A percentile compares a stretch with the other conserved stretches of the same genome.
These are phyloP conservation scores for Aromia moschata DNA, from an alignment of 2,888 invertebrate genomes.

Conservation along the genomic window DNA sequence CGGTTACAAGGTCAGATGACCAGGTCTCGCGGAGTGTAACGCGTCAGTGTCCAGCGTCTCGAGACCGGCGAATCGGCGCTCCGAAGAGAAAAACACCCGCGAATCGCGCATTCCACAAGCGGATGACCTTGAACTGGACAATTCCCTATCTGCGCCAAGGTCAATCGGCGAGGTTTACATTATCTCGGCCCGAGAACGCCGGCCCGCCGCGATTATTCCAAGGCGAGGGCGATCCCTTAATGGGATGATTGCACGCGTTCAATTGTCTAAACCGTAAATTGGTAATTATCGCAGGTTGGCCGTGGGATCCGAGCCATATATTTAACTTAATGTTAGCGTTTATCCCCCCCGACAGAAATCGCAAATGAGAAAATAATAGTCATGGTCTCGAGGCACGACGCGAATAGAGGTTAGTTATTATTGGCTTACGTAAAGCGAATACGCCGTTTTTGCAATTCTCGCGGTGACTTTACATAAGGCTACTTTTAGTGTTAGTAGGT, in stretches of 20 bases:
- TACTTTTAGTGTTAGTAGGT: too few species aligned
- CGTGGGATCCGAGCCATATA: background rate
- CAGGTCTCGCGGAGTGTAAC: background rate
- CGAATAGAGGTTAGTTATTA: too few species aligned
- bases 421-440: too few species aligned
- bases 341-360: background rate
- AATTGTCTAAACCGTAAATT: conserved; percentile 10
- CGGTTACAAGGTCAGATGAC: conserved; percentile 23
- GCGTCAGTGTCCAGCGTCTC: conserved; percentile 1
- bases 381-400: background rate
- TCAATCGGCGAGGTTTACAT: conserved; percentile 32
- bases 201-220: conserved; percentile 7
- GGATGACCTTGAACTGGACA: conserved; percentile 56
- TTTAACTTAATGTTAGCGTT: conserved; percentile 3
- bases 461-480: too few species aligned
- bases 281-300: conserved; percentile 12
- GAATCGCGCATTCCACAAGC: conserved; percentile 53
- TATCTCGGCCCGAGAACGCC: conserved; percentile 6
- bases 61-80: conserved; percentile 30
- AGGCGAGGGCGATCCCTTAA: conserved; percentile 4
- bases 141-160: conserved; percentile 50
- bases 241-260: conserved; percentile 14
- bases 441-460: too few species aligned
- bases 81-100: conserved; percentile 48
- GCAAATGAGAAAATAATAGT: conserved; percentile 22